Conservation (phyloP, 2,888 invertebrate species). For the Ormyrus nitidulus region DNA sequence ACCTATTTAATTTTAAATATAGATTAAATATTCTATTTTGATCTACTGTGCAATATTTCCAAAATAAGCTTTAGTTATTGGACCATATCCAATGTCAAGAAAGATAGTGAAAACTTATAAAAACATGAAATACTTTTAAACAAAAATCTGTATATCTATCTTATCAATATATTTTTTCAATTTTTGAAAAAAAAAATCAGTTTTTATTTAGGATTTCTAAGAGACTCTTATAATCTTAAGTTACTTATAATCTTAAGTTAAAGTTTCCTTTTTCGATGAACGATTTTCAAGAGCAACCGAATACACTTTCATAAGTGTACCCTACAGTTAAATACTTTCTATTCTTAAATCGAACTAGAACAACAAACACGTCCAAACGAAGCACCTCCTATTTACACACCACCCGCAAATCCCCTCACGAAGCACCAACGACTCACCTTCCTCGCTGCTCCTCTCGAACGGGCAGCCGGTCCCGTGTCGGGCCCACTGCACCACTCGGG, state of each 20-base stretch:
- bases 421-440: conserved; percentile 14
- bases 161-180: too few species aligned
- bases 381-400: neutral
- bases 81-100: too few species aligned
- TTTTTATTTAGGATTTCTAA: too few species aligned
- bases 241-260: too few species aligned
- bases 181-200: too few species aligned
- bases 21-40: neutral
- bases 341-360: too few species aligned
- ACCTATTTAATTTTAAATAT: neutral
- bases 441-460: neutral
- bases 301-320: neutral
- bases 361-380: neutral
- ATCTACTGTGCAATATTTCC: neutral
- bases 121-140: too few species aligned
- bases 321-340: neutral
- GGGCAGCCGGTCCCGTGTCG: neutral
- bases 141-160: too few species aligned
- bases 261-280: neutral
- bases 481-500: conserved; percentile 41
- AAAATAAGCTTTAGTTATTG: neutral
- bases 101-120: too few species aligned
- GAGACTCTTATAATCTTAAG: too few species aligned
- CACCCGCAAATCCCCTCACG: neutral
- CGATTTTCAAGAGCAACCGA: neutral